Base-by-base conservation (phyloP, 2,888 invertebrate species). In the Ecliptopera silaceata region DNA sequence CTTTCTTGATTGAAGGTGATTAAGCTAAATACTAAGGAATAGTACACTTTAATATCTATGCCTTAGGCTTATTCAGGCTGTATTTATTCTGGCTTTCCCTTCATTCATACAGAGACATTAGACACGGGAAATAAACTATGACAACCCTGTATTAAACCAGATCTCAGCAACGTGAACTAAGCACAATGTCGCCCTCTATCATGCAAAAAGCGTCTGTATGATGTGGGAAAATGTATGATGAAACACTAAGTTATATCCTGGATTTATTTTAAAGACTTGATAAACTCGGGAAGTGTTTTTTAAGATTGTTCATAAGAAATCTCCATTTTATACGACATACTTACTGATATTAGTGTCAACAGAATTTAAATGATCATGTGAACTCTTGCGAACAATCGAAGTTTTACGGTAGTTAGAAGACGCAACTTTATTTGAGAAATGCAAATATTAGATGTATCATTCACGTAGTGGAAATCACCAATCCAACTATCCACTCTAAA, bases 341-440 rank as follows among this genome's bases (percentile, higher is more conserved):
- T 68, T 56, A 31, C 56, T 64, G 59, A 70, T 69, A 72, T 79
- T 73, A 68, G 57, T 71, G 71, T 73, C 69, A 68, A 65, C 64
- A 64, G 68, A 75, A 77, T 79, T 77, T 72, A 77, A 75, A 75
- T 77, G 64, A 79, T 76, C 74, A 79, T 79, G 77, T 74, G 77
- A 78, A 75, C 66, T 65, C 53, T 64, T 64, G 60, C 71, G 68
- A 64, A 74, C 71, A 76, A 72, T 72, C 66, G 69, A 64, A 56
- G 53, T 57, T 65, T 65, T 63, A 47, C 13, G 58, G 61, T 58
- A 50, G 65, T 61, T 61, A 65, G 2, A 20, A 20, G 26, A 5
- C 8, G 26, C 4, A 8, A 8, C 3, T 26, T 26, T 26, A 26
- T 26, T 26, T 26, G 8, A 26, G 26, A 26, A 26, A 26, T 26